Percentiles rank a stretch among this genome's conserved stretches.
These are phyloP conservation scores for Caenorhabditis zanzibari DNA, from an alignment of 2,888 invertebrate genomes.

Conservation along the genomic window DNA sequence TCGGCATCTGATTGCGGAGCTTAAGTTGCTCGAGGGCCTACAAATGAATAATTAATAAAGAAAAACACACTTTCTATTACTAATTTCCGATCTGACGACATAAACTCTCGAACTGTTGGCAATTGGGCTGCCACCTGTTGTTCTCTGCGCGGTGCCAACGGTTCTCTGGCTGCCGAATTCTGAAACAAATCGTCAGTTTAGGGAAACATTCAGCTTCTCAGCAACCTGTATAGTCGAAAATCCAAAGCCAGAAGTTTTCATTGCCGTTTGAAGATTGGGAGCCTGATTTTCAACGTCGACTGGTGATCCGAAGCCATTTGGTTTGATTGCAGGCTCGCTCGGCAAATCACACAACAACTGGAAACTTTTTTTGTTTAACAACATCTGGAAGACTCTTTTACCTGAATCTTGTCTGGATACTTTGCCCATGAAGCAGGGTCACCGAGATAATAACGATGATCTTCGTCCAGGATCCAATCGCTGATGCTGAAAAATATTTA, in stretches of 20 bases:
- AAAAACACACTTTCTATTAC: background rate
- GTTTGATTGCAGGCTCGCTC: too few species aligned
- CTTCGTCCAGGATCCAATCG: background rate
- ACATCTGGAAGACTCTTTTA: background rate
- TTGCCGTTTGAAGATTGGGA: too few species aligned
- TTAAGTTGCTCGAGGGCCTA: background rate
- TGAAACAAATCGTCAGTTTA: background rate
- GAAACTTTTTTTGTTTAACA: too few species aligned
- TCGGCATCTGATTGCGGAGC: background rate
- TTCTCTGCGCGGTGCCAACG: background rate
- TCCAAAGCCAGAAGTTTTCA: too few species aligned
- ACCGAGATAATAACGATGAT: background rate
- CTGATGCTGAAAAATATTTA: background rate
- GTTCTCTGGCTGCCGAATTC: background rate
- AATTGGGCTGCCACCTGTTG: background rate
- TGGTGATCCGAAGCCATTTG: too few species aligned
- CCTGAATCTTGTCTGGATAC: background rate
- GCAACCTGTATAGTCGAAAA: too few species aligned
- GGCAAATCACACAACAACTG: too few species aligned
- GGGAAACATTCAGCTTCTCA: too few species aligned
- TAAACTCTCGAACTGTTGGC: background rate
- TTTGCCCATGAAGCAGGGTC: background rate
- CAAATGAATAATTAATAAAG: background rate
- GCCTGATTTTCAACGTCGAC: too few species aligned
- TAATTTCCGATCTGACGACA: constrained; percentile 10